Conservation (phyloP, 2,888 invertebrate genomes). For the Nephrocerus scutellatus region DNA sequence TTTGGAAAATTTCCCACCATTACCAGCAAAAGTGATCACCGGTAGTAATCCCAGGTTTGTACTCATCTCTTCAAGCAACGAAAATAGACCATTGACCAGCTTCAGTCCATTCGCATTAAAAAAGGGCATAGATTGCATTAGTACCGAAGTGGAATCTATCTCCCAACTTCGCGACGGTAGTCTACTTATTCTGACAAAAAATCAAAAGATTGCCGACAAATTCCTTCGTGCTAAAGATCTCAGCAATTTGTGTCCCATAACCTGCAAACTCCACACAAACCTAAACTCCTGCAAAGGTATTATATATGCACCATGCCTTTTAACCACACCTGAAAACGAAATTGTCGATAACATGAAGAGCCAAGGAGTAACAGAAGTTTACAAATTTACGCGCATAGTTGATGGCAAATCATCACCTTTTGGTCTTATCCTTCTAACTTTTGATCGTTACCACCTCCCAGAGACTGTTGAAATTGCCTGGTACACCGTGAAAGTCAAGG, state of each 20-base stretch:
- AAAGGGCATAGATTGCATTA: slow-evolving; percentile 1
- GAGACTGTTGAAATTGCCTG: slow-evolving; percentile 11
- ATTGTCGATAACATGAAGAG: slow-evolving; percentile 13
- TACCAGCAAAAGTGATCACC: no score
- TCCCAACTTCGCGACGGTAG: slow-evolving; percentile 13
- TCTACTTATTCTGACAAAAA: slow-evolving; percentile 9
- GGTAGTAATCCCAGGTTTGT: no score
- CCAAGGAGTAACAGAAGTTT: slow-evolving; percentile 6
- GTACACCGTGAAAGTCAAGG: slow-evolving; percentile 12
- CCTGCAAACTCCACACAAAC: slow-evolving; percentile 11
- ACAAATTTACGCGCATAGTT: slow-evolving; percentile 5
- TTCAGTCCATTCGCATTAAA: slow-evolving; percentile 6
- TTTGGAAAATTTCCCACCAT: no score
- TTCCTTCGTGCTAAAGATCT: slow-evolving; percentile 4
- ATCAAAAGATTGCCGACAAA: background rate
- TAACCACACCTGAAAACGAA: slow-evolving; percentile 10
- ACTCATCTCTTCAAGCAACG: no score
- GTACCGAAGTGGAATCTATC: slow-evolving; percentile 10
- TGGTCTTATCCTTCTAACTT: slow-evolving; percentile 10
- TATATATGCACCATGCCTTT: slow-evolving; percentile 15
- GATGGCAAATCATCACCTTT: slow-evolving; percentile 10
- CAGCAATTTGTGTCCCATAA: slow-evolving; percentile 7
- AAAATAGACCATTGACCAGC: no score
- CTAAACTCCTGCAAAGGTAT: slow-evolving; percentile 14
- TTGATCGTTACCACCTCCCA: slow-evolving; percentile 8